Conservation (phyloP, 2,113 vertebrate species). For the Balaeniceps rex region DNA sequence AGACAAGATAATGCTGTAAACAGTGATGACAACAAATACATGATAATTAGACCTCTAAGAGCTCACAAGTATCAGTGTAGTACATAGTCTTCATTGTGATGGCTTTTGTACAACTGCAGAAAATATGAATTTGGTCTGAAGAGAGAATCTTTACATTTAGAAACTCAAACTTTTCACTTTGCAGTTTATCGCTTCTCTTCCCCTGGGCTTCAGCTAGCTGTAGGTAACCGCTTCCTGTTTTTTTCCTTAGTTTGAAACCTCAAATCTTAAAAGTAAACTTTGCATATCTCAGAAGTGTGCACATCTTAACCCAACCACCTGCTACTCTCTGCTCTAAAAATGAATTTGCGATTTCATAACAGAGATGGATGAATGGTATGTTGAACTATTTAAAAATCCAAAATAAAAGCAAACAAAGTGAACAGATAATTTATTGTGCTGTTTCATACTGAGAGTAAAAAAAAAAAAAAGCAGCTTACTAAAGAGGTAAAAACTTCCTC, state of each 20-base stretch:
- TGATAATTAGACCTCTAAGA: neutral
- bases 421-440: neutral
- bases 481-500: neutral
- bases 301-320: neutral
- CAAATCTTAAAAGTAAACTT: neutral
- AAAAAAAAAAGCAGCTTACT: neutral
- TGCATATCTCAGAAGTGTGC: neutral
- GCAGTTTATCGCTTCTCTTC: neutral
- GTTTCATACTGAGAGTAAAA: neutral
- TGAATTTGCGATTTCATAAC: neutral
- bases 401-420: neutral
- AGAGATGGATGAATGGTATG: neutral
- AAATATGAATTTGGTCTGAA: fast-evolving
- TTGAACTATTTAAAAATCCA: neutral
- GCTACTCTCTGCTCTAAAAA: neutral
- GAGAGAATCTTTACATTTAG: neutral
- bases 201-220: neutral
- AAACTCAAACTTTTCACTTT: neutral
- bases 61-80: fast-evolving
- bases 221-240: slow-evolving; percentile 46
- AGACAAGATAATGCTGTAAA: neutral
- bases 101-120: neutral
- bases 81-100: no score
- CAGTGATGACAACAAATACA: neutral
- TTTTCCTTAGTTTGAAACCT: neutral